Percentiles rank a stretch among this genome's conserved stretches.
Conservation (phyloP, 2,113 vertebrate species). For the Galemys pyrenaicus region DNA sequence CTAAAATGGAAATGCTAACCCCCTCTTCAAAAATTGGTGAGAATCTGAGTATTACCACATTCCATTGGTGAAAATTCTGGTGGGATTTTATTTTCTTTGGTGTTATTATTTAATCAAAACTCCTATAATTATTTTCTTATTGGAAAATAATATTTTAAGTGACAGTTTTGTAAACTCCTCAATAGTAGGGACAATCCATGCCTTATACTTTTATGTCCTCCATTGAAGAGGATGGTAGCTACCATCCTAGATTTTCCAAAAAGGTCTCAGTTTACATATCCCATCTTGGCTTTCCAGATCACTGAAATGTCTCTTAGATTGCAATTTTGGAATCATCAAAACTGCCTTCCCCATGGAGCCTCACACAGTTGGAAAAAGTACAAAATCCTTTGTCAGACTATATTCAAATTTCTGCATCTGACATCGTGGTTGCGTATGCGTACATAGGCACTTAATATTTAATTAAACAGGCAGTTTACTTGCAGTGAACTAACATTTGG, state of each 20-base stretch:
- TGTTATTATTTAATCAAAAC: background rate
- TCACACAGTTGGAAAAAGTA: background rate
- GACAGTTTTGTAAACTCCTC: background rate
- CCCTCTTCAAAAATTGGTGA: background rate
- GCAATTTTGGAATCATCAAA: background rate
- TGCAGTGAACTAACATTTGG: background rate
- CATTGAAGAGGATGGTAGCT: background rate
- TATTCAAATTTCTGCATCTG: background rate
- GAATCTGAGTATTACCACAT: background rate
- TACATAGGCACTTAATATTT: background rate
- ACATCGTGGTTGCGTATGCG: background rate
- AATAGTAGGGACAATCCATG: background rate
- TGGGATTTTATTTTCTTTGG: constrained; percentile 2
- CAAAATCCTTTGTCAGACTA: background rate
- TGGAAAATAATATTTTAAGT: background rate
- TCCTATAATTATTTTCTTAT: constrained; percentile 14
- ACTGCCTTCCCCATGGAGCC: background rate
- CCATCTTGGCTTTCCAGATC: background rate
- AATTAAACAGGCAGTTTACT: background rate
- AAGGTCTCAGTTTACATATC: constrained; percentile 32
- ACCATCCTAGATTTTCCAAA: background rate
- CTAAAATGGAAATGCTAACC: background rate
- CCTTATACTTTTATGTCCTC: background rate
- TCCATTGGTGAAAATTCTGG: background rate
- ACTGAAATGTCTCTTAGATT: background rate